Evolutionary conservation across 2,888 invertebrate genomes (phyloP), one percentile per base, ranked within the genome.

Genomic region (Dolichopus griseipennis): DNA sequence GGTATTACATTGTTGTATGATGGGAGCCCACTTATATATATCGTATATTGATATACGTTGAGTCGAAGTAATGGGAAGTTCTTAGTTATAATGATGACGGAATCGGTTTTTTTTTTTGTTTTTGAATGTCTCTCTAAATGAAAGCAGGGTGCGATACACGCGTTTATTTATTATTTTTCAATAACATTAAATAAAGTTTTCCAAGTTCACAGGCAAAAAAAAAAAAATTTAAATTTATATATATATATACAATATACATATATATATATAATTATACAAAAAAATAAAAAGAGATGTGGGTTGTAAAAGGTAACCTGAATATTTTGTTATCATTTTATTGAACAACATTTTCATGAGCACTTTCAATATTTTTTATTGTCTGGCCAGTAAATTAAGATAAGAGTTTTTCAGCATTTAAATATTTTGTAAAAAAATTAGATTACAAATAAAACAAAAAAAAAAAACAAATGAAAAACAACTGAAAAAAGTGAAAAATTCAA

Each of bases 301-400:
- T 52, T 52, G 52, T 18, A 37, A 52, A 52, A 52, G 52, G 52
- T 52, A 52, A 52, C 52, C 52, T 52, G 52, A 52, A 52, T 52
- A 41, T 52, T 52, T 52, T 52, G 52, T 52, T 52, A 52, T 52
- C 52, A 52, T 52, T 52, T 52, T 52, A 52, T 52, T 52, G 52
- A 52, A 52, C 52, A 52, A 52, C 52, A 52, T 52, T 52, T 52
- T 9, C 52, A 52, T 52, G 52, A 52, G 52, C n/a, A n/a, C 52
- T 52, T 18, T 52, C 52, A 52, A 52, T 52, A 52, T 52, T 52
- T 52, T 52, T 52, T 52, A 52, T 52, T 52, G 52, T n/a, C 15
- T 18, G n/a, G 52, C 52, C 18, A 52, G 52, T 52, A 52, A 52
- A 52, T 52, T 52, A 52, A 52, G 52, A 52, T 52, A 52, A 52